Evolutionary conservation across 2,113 vertebrate species (phyloP), one percentile per base, ranked within the genome.

Genomic region (Potamarius usumacintae): DNA sequence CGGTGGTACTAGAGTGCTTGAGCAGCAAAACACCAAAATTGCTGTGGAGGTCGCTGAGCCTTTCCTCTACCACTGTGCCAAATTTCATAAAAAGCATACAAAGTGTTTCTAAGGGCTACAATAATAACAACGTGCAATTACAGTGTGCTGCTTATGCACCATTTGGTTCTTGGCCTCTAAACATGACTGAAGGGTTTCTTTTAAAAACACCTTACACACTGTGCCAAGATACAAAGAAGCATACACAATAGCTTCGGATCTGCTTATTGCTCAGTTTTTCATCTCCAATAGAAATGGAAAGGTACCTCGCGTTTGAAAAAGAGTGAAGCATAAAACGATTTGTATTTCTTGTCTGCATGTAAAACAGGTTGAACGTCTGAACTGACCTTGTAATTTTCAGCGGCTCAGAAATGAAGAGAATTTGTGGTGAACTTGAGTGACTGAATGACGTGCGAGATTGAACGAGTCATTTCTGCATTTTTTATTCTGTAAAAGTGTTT

Each of bases 301-400:
- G 12, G 7, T 48, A 20, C 14, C 17, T 34, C 9, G n/a, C 1
- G 11, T 20, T 25, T 85, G 25, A 1, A 52, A 57, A 69, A 58
- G 83, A 84, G 17, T 3, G 30, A 10, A 10, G 67, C n/a, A 5
- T 52, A 30, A 17, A 55, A 53, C 3, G 10, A 10, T 12, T n/a
- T 0, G 14, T 69, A 42, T 69, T 27, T 30, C 18, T 30, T 14
- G 25, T 4, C 15, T 42, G 42, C 42, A 42, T 42, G 42, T n/a
- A 15, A 76, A 85, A 48, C 34, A 27, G 71, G n/a, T 20, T 48
- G 71, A 50, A 50, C 62, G 27, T 60, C 67, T 30, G 18, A 7
- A 0, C 71, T 50, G 84, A 85, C 69, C 69, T 76, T 60, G 55
- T 57, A n/a, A 48, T 74, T 84, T 42, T 11, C 76, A 62, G 22